These are phyloP conservation scores for Nasalis larvatus DNA, from an alignment of 2,113 vertebrate genomes.

Conservation along the genomic window DNA sequence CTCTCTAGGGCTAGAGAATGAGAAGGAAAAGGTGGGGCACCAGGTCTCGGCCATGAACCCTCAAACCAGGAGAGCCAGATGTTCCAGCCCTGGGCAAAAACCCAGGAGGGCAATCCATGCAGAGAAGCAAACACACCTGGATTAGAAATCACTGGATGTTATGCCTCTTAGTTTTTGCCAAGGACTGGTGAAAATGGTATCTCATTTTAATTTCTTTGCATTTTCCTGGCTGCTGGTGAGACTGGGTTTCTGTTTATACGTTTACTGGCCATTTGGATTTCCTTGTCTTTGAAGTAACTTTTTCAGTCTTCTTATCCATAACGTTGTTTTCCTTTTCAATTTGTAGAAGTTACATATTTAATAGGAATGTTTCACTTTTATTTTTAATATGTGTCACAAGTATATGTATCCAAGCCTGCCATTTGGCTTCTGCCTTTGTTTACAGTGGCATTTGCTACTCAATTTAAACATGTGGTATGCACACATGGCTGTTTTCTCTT, in stretches of 20 bases:
- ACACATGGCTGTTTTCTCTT: neutral
- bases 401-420: neutral
- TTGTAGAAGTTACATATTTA: neutral
- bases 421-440: neutral
- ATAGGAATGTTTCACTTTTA: neutral
- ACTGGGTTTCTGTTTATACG: no score
- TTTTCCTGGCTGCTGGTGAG: neutral
- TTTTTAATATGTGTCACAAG: neutral
- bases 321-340: neutral
- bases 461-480: neutral
- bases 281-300: neutral
- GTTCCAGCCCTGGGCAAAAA: neutral
- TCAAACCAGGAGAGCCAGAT: no score
- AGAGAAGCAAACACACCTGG: fast-evolving
- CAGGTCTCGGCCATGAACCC: no score
- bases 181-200: neutral
- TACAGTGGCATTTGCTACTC: neutral
- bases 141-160: neutral
- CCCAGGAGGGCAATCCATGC: fast-evolving
- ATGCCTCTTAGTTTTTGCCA: no score
- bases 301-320: neutral
- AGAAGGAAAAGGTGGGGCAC: neutral
- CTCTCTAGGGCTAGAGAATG: neutral
- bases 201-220: neutral
- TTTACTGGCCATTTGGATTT: neutral